These are phyloP conservation scores for Tachysurus vachellii DNA, from an alignment of 2,113 vertebrate genomes.

Conservation along the genomic window DNA sequence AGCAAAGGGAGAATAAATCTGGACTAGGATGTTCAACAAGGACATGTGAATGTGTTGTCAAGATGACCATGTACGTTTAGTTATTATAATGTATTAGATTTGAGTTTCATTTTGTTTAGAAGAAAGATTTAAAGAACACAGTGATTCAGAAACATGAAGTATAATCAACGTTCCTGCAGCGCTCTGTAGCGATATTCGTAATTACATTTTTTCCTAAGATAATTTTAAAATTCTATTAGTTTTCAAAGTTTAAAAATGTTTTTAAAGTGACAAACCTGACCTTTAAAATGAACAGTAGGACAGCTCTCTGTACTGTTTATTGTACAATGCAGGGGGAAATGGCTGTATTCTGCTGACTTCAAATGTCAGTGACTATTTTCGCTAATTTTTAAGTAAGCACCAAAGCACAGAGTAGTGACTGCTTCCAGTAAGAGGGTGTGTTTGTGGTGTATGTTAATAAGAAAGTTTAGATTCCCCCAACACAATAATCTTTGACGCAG, in stretches of 20 bases:
- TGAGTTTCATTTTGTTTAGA: neutral
- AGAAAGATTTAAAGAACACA: too few relatives aligned
- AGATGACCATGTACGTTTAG: neutral
- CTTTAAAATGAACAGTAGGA: neutral
- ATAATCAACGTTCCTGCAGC: neutral
- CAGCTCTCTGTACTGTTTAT: neutral
- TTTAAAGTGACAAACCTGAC: neutral
- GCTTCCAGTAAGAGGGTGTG: neutral
- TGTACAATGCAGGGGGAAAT: neutral
- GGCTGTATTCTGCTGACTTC: neutral
- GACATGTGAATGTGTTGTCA: neutral
- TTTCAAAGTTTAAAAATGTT: neutral
- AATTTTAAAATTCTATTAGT: neutral
- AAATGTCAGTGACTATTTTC: neutral
- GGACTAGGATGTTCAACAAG: neutral
- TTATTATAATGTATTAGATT: neutral
- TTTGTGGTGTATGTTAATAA: neutral
- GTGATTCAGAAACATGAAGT: neutral
- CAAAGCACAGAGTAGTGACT: neutral
- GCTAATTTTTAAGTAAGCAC: neutral
- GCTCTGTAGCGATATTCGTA: too few relatives aligned
- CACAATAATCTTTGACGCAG: neutral
- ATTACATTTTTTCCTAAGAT: neutral
- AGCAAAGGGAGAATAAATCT: too few relatives aligned
- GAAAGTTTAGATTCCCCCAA: too few relatives aligned